Evolutionary conservation across 2,797 vertebrate species (phyloP).

Genomic region (Mycteria americana): DNA sequence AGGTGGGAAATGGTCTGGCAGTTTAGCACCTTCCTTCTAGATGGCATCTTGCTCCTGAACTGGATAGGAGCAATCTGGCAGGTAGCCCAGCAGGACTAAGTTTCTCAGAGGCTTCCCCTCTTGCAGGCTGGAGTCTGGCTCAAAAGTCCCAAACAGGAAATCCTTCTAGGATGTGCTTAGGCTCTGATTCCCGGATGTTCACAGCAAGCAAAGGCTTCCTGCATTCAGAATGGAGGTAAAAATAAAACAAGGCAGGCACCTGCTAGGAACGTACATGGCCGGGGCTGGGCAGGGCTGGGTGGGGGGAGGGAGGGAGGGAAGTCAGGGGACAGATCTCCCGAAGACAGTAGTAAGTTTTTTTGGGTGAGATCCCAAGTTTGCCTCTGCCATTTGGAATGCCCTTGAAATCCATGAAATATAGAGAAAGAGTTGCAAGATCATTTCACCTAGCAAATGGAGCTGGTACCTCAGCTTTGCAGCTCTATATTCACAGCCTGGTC

Average conservation of each 20-base stretch:
- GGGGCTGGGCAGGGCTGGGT: neutral
- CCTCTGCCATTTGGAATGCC: neutral
- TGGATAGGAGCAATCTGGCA: neutral
- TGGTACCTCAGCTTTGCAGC: neutral
- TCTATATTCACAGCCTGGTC: neutral
- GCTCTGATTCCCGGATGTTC: neutral
- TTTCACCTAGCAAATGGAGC: neutral
- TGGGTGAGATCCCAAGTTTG: neutral
- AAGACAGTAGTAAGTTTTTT: neutral
- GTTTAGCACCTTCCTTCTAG: neutral
- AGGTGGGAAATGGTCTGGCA: neutral
- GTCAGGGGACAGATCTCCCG: neutral
- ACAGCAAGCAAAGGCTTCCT: slow-evolving; percentile 45
- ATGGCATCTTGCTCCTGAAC: neutral
- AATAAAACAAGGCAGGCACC: slow-evolving; percentile 45
- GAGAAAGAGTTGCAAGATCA: neutral
- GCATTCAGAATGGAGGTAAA: neutral
- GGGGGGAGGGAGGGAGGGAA: neutral
- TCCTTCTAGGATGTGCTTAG: slow-evolving; percentile 29
- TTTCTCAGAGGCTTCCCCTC: neutral
- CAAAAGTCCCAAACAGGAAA: slow-evolving; percentile 44
- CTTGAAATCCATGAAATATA: neutral
- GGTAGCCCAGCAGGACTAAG: neutral
- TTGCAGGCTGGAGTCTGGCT: neutral
- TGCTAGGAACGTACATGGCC: neutral